A percentile compares a stretch with the other conserved stretches of the same genome.
phyloP scores from a whole-genome alignment of 2,888 invertebrate species.

The Acleris holmiana region DNA sequence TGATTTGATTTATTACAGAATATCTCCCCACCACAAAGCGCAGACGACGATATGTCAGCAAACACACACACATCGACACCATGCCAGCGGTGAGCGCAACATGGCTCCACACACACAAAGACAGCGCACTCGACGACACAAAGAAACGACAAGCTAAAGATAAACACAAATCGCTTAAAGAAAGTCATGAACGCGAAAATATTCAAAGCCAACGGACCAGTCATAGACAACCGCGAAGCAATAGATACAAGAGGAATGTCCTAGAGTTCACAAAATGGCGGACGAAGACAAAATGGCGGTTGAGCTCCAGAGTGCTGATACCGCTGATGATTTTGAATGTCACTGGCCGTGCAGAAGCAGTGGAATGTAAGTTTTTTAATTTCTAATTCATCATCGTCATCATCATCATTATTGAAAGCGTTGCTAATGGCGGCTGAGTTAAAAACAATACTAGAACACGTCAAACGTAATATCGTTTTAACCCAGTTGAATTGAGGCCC shows the following conservation, averaged over 20 bases:
- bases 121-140: neutral
- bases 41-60: slow-evolving; percentile 68
- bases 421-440: too few relatives aligned
- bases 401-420: too few relatives aligned
- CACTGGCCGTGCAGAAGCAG: slow-evolving; percentile 56
- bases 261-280: slow-evolving; percentile 46
- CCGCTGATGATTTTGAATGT: slow-evolving; percentile 69
- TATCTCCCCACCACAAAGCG: slow-evolving; percentile 39
- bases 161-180: slow-evolving; percentile 39
- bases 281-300: slow-evolving; percentile 59
- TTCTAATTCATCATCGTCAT: neutral
- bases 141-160: neutral
- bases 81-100: slow-evolving; percentile 71
- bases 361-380: slow-evolving; percentile 57
- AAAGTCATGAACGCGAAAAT: slow-evolving; percentile 45
- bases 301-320: slow-evolving; percentile 56
- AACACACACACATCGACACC: slow-evolving; percentile 50
- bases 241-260: slow-evolving; percentile 41
- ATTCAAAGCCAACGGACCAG: slow-evolving; percentile 35
- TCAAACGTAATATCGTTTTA: too few relatives aligned
- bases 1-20: too few relatives aligned
- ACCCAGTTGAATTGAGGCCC: too few relatives aligned
- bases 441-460: too few relatives aligned
- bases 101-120: slow-evolving; percentile 25
- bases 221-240: slow-evolving; percentile 42